Percentiles rank a stretch among this genome's conserved stretches.
These are phyloP conservation scores for Eristalis intricaria DNA, from an alignment of 2,888 invertebrate genomes.

Conservation along the genomic window DNA sequence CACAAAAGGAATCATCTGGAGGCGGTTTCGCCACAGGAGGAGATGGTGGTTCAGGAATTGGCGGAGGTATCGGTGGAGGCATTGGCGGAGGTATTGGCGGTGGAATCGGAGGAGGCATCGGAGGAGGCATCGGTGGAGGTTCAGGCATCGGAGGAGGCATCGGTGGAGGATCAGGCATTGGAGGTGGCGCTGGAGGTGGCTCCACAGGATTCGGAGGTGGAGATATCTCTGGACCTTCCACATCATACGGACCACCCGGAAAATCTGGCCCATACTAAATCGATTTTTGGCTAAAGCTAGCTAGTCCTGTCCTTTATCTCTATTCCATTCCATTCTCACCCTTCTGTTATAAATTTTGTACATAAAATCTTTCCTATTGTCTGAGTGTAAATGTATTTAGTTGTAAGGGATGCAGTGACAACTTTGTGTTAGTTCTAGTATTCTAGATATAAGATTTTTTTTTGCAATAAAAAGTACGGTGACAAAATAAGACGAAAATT, in stretches of 20 bases:
- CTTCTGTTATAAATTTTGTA: constrained; percentile 72
- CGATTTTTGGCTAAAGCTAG: constrained; percentile 65
- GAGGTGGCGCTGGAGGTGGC: constrained; percentile 77
- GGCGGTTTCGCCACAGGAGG: constrained; percentile 75
- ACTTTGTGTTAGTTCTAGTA: constrained; percentile 62
- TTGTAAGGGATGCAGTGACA: constrained; percentile 70
- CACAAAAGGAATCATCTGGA: constrained; percentile 79
- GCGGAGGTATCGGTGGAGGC: constrained; percentile 70
- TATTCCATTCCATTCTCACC: constrained; percentile 39
- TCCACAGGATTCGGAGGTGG: constrained; percentile 75
- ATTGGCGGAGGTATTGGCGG: constrained; percentile 78
- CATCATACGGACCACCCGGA: constrained; percentile 87
- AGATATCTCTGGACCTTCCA: constrained; percentile 78
- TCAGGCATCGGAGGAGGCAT: constrained; percentile 73
- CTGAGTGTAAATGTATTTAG: constrained; percentile 68
- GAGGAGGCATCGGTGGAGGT: constrained; percentile 75
- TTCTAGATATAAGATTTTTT: constrained; percentile 52
- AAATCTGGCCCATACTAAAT: constrained; percentile 86
- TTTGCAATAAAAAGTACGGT: constrained; percentile 70
- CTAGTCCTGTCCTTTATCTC: constrained; percentile 73
- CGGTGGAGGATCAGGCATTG: constrained; percentile 76
- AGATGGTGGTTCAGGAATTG: constrained; percentile 74
- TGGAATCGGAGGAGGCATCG: constrained; percentile 75
- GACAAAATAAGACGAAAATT: constrained; percentile 66
- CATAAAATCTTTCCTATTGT: constrained; percentile 72